Percentiles rank a stretch among this genome's conserved stretches.
Conservation (phyloP, 2,797 vertebrate genomes). For the Micromesistius poutassou region DNA sequence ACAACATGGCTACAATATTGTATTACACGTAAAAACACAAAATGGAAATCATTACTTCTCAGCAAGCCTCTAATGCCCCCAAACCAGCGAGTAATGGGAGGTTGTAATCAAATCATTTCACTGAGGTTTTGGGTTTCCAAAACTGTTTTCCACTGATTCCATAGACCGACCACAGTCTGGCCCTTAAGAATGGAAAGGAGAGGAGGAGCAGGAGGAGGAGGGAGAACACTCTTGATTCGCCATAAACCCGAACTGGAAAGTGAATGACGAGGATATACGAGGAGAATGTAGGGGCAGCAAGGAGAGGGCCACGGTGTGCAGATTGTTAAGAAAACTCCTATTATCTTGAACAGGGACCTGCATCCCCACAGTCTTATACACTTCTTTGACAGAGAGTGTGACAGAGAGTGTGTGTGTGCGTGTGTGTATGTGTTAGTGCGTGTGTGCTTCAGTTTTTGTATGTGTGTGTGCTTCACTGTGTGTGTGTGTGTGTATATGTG, state of each 20-base stretch:
- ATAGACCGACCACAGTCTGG: conserved; percentile 63
- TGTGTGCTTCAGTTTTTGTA: too few relatives aligned
- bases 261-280: conserved; percentile 19
- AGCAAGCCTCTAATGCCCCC: conserved; percentile 58
- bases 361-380: too few relatives aligned
- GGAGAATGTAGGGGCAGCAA: conserved; percentile 20
- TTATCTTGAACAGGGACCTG: background rate
- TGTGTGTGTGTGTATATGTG: too few relatives aligned
- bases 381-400: too few relatives aligned
- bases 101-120: conserved; percentile 69
- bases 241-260: conserved; percentile 8
- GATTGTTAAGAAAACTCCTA: conserved; percentile 17
- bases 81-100: conserved; percentile 67
- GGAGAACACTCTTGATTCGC: conserved; percentile 19
- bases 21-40: conserved; percentile 58
- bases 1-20: conserved; percentile 53
- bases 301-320: conserved; percentile 6
- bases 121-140: conserved; percentile 64
- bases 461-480: too few relatives aligned
- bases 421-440: background rate
- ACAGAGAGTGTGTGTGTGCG: background rate
- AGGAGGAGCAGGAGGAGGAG: background rate
- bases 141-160: conserved; percentile 68
- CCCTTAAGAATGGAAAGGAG: conserved; percentile 37
- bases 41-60: conserved; percentile 70